A percentile compares a stretch with the other conserved stretches of the same genome.
Conservation (phyloP, 2,888 invertebrate genomes). For the Sturmia bella region DNA sequence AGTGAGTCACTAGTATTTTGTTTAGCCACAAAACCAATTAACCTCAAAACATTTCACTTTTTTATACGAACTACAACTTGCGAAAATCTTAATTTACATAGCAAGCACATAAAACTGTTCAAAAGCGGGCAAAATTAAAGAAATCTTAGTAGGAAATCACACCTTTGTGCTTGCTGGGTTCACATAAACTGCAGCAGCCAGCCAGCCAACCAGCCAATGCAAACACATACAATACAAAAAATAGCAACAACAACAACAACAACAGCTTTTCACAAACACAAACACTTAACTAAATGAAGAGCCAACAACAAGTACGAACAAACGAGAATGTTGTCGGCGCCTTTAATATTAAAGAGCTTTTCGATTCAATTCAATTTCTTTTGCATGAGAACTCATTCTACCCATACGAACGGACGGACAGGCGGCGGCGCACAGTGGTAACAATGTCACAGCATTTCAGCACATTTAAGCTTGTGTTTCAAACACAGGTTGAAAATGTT, state of each 20-base stretch:
- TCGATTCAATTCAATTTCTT: constrained; percentile 30
- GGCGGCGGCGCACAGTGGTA: background rate
- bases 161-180: no score
- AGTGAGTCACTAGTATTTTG: no score
- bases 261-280: constrained; percentile 40
- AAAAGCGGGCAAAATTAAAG: no score
- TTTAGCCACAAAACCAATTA: no score
- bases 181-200: no score
- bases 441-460: background rate
- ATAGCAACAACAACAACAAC: constrained; percentile 15
- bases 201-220: background rate
- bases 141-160: no score
- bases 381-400: background rate
- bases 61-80: no score
- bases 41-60: no score
- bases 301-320: constrained; percentile 28
- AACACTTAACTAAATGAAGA: constrained; percentile 41
- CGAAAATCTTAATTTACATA: no score
- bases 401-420: background rate
- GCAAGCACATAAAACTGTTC: no score
- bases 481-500: no score
- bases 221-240: constrained; percentile 12
- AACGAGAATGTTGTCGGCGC: constrained; percentile 62
- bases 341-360: constrained; percentile 66
- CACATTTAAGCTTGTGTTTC: no score